These are phyloP conservation scores for Bungarus multicinctus DNA, from an alignment of 2,113 vertebrate genomes.

Conservation along the genomic window DNA sequence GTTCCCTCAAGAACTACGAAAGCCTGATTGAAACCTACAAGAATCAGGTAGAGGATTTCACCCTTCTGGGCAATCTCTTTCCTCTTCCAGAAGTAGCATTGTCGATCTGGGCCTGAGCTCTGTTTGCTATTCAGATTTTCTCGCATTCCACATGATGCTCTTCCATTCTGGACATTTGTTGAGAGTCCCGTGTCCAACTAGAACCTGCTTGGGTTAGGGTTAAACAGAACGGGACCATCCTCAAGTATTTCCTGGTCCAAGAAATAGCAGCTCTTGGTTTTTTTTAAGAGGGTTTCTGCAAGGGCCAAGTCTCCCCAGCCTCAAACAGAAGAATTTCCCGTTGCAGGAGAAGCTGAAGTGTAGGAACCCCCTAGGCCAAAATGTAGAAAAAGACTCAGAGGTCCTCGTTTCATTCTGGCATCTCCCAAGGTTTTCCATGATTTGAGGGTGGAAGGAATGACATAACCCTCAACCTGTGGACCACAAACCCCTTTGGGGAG, in stretches of 20 bases:
- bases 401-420: not conserved
- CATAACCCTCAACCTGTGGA: not conserved
- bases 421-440: not conserved
- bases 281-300: not conserved
- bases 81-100: not conserved
- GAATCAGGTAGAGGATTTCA: slow-evolving; percentile 71
- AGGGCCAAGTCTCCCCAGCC: not conserved
- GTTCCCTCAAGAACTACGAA: slow-evolving; percentile 83
- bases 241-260: not conserved
- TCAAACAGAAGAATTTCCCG: not conserved
- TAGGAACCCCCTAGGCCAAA: not conserved
- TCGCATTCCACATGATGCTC: too few species aligned
- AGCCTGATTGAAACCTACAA: slow-evolving; percentile 85
- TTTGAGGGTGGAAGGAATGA: not conserved
- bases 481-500: not conserved
- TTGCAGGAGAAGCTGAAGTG: not conserved
- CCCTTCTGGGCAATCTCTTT: not conserved
- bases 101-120: not conserved
- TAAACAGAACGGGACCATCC: not conserved
- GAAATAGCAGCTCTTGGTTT: not conserved
- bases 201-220: not conserved
- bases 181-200: not conserved
- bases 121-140: not conserved
- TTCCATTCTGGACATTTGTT: not conserved
- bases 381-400: not conserved